phyloP scores from a whole-genome alignment of 1,140 invertebrate species.

The Zaprionus camerounensis region DNA sequence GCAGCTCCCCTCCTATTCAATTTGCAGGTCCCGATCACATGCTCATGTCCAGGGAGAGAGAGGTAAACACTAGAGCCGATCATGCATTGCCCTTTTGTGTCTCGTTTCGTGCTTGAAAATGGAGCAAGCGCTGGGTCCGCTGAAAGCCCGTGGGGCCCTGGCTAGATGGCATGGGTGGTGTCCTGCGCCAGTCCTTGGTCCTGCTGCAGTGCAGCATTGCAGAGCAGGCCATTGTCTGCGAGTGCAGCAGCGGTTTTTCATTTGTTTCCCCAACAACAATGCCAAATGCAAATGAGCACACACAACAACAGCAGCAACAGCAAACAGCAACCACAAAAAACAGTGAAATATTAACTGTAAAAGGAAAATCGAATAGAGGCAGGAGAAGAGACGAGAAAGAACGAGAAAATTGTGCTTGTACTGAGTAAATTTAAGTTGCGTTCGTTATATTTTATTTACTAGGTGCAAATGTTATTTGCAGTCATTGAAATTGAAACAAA shows the following conservation, averaged over 20 bases:
- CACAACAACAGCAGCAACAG: constrained; percentile 17
- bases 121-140: constrained; percentile 31
- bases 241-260: constrained; percentile 26
- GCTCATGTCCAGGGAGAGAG: background rate
- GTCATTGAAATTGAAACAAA: constrained; percentile 82
- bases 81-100: constrained; percentile 55
- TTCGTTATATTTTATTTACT: constrained; percentile 82
- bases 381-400: background rate
- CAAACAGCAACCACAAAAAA: constrained; percentile 27
- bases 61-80: constrained; percentile 37
- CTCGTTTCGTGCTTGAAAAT: constrained; percentile 40
- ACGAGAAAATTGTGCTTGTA: constrained; percentile 34
- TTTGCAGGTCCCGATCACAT: background rate
- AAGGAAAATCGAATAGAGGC: constrained; percentile 11
- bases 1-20: constrained; percentile 3
- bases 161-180: constrained; percentile 15
- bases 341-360: constrained; percentile 62
- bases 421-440: constrained; percentile 58
- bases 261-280: constrained; percentile 41
- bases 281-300: constrained; percentile 51
- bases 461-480: constrained; percentile 82
- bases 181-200: constrained; percentile 12
- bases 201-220: constrained; percentile 28
- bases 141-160: constrained; percentile 14
- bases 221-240: constrained; percentile 40